phyloP scores from a whole-genome alignment of 1,140 invertebrate species.

The Myzus persicae region DNA sequence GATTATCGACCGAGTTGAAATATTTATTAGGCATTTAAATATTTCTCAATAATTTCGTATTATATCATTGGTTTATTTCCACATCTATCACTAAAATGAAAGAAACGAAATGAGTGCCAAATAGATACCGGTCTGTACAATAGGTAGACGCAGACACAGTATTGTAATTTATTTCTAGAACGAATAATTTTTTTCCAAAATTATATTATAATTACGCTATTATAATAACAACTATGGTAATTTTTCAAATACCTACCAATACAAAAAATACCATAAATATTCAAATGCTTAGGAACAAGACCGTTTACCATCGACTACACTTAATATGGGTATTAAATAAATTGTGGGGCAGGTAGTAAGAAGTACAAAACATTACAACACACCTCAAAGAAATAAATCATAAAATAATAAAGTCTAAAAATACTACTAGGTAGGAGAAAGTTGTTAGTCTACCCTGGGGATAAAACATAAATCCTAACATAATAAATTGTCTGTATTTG shows the following conservation, averaged over 20 bases:
- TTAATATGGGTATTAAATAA: not conserved
- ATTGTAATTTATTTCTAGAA: not conserved
- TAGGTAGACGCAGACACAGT: not conserved
- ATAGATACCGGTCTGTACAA: not conserved
- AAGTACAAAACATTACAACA: not conserved
- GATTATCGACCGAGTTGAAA: too few relatives aligned
- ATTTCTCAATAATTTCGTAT: not conserved
- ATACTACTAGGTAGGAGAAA: not conserved
- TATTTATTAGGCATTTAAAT: not conserved
- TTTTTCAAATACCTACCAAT: not conserved
- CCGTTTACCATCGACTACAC: not conserved
- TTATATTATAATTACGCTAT: not conserved
- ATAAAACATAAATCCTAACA: not conserved
- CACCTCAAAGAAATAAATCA: slow-evolving; percentile 13
- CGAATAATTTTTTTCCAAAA: not conserved
- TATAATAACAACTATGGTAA: not conserved
- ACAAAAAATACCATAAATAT: not conserved
- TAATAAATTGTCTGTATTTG: slow-evolving; percentile 11
- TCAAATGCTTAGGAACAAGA: not conserved
- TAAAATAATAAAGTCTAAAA: not conserved
- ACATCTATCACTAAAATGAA: not conserved
- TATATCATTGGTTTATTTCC: not conserved
- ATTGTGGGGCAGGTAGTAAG: not conserved
- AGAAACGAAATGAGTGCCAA: not conserved
- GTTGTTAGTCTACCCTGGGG: not conserved